Base-by-base conservation (phyloP, 2,797 vertebrate species). In the Dromococcyx pavoninus region DNA sequence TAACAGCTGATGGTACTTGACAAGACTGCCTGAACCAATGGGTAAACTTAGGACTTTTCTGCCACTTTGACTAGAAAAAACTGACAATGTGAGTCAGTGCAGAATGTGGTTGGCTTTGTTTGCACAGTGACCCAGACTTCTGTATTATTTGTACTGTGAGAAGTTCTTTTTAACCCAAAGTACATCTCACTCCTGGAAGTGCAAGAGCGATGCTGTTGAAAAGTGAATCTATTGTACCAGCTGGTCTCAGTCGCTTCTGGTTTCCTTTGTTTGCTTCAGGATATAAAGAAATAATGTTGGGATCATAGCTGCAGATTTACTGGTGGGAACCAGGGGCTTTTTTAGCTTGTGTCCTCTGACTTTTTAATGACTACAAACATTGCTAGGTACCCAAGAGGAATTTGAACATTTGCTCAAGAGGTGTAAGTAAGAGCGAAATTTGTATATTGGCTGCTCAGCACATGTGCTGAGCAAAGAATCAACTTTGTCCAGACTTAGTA, bases 161-260 rank as follows among this genome's bases (percentile, higher is more conserved):
- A 78, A 24, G 3, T 2, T 21, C 1, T 1, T 0, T 71, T 35
- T 8, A 62, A 41, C 18, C 11, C 16, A 17, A 71, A 71, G 7
- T 69, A 32, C 16, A 70, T 15, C 24, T 77, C 22, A 28, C 5
- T 37, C 6, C 30, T 77, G 28, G 33, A 61, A 65, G 11, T 35
- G 24, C 25, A 65, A 69, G n/a, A 82, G 6, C 17, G 53, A 13
- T n/a, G 53, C 7, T 80, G 18, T 72, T 75, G 50, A 73, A 82
- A 89, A 93, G 7, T 2, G 0, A 43, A 54, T 35, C 2, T 71
- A 6, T 37, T 32, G 12, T 65, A 54, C 4, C 21, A 3, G 69
- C 80, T 84, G 15, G 5, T 50, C 15, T 81, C 13, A 27, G n/a
- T 46, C 67, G 32, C 35, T 87, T 70, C 64, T 83, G 22, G 2